phyloP scores from a whole-genome alignment of 2,888 invertebrate species.

The Labia minor region DNA sequence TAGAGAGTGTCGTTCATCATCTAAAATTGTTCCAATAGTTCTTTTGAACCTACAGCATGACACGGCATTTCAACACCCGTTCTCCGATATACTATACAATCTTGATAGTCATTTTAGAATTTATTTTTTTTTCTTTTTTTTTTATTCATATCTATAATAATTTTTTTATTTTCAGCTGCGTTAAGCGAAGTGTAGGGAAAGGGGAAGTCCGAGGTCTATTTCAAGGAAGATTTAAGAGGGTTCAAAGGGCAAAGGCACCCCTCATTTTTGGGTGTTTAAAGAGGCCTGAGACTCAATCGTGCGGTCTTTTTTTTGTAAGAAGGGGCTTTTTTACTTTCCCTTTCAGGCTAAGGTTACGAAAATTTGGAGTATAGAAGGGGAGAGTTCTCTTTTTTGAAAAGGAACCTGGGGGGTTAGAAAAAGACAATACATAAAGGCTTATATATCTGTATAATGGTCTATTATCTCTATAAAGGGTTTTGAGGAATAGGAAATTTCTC shows the following conservation, averaged over 20 bases:
- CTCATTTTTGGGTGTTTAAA: conserved; percentile 9
- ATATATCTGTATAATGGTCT: conserved; percentile 13
- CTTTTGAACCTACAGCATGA: neutral
- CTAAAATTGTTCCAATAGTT: no score
- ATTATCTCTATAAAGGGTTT: conserved; percentile 5
- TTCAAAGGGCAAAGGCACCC: conserved; percentile 13
- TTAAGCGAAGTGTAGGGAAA: neutral
- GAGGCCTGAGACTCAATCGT: conserved; percentile 13
- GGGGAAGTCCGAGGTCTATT: conserved; percentile 13
- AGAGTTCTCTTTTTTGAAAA: conserved; percentile 7
- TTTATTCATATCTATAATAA: conserved; percentile 2
- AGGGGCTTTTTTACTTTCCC: conserved; percentile 7
- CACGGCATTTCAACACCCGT: conserved; percentile 1
- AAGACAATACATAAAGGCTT: conserved; percentile 8
- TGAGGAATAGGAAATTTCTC: conserved; percentile 13
- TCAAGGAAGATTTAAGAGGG: conserved; percentile 13
- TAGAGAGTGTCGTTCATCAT: no score
- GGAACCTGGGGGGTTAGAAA: conserved; percentile 1
- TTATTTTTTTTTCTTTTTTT: neutral
- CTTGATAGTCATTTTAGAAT: neutral
- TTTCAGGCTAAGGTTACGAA: conserved; percentile 13
- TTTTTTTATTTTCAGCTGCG: conserved; percentile 2
- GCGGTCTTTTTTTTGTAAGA: conserved; percentile 8
- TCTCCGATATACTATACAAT: neutral
- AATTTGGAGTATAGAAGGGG: conserved; percentile 8